Conservation (phyloP, 2,888 invertebrate species). For the Phasia obesa region DNA sequence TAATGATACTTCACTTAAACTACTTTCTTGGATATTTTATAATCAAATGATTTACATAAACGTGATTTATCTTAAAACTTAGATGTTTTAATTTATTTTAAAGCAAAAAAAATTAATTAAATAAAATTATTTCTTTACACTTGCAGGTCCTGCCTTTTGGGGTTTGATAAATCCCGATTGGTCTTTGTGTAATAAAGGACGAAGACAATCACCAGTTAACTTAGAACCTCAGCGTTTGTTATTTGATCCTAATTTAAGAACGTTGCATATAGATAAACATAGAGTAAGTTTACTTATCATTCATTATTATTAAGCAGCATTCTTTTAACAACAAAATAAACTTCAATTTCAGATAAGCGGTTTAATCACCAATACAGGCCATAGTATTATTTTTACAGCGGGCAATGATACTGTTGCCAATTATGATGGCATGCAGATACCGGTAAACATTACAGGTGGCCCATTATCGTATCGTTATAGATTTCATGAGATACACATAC, state of each 20-base stretch:
- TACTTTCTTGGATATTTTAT: conserved; percentile 57
- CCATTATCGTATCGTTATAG: conserved; percentile 97
- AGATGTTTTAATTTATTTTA: neutral
- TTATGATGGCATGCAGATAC: conserved; percentile 83
- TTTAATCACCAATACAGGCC: conserved; percentile 95
- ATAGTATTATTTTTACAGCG: conserved; percentile 95
- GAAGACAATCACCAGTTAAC: conserved; percentile 98
- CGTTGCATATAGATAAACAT: conserved; percentile 96
- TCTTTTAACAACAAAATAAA: no score
- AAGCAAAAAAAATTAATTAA: conserved; percentile 21
- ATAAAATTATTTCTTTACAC: neutral
- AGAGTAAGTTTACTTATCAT: conserved; percentile 89
- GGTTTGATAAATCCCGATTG: conserved; percentile 98
- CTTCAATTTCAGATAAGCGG: conserved; percentile 95
- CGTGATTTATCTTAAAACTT: conserved; percentile 61
- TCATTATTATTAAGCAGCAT: no score
- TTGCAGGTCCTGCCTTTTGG: conserved; percentile 97
- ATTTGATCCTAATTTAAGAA: conserved; percentile 96
- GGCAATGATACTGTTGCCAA: conserved; percentile 88
- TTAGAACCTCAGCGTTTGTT: conserved; percentile 96
- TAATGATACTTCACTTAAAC: conserved; percentile 61
- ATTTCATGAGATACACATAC: conserved; percentile 96
- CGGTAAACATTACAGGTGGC: conserved; percentile 96
- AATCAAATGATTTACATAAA: conserved; percentile 17
- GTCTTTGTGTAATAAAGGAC: conserved; percentile 98